Conservation (phyloP, 2,888 invertebrate species). For the Lochmaea crataegi region DNA sequence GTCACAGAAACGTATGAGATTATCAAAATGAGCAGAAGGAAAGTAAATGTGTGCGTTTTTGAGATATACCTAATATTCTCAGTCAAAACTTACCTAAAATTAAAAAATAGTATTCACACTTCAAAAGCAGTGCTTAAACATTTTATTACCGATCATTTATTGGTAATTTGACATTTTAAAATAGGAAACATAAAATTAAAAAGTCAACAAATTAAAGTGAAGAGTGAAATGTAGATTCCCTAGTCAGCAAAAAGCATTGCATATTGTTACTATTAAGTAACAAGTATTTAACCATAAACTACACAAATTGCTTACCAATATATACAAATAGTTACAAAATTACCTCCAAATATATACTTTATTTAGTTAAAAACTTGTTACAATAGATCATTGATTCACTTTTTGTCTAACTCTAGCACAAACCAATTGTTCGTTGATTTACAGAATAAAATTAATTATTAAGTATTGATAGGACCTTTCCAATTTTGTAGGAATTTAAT, state of each 20-base stretch:
- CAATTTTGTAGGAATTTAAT: not conserved
- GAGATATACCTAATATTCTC: slow-evolving; percentile 42
- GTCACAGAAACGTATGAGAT: slow-evolving; percentile 43
- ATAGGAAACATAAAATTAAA: slow-evolving; percentile 21
- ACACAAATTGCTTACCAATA: slow-evolving; percentile 17
- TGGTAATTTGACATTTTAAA: slow-evolving; percentile 32
- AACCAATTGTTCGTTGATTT: not conserved
- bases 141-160: slow-evolving; percentile 28
- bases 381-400: not conserved
- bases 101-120: slow-evolving; percentile 39
- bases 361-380: slow-evolving; percentile 27
- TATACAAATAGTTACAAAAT: slow-evolving; percentile 32
- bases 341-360: slow-evolving; percentile 14
- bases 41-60: slow-evolving; percentile 44
- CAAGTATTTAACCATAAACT: slow-evolving; percentile 21
- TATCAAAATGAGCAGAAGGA: slow-evolving; percentile 37
- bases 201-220: not conserved
- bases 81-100: slow-evolving; percentile 45
- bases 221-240: not conserved
- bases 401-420: not conserved
- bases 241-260: slow-evolving; percentile 16
- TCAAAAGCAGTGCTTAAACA: slow-evolving; percentile 30
- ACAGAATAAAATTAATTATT: not conserved
- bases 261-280: slow-evolving; percentile 17
- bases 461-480: not conserved